Percentiles rank a stretch among this genome's conserved stretches.
phyloP scores from a whole-genome alignment of 2,113 vertebrate species.

The Empidonax alnorum region DNA sequence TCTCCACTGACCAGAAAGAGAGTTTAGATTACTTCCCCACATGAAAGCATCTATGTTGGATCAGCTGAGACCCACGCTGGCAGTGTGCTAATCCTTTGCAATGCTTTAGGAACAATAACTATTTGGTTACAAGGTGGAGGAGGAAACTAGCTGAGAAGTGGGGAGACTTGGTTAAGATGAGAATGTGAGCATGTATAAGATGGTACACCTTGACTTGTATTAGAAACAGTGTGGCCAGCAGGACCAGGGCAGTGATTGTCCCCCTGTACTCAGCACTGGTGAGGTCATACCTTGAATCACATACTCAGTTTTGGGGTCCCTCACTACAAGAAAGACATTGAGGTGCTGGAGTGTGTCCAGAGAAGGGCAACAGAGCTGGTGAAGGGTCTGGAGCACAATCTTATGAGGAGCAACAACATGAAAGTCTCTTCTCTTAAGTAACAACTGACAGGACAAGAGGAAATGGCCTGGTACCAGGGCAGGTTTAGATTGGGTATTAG shows the following conservation, averaged over 20 bases:
- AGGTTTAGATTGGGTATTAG: neutral
- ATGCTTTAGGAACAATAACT: neutral
- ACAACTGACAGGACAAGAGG: neutral
- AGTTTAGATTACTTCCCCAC: neutral
- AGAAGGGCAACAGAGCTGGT: neutral
- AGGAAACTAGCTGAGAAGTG: neutral
- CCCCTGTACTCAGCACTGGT: neutral
- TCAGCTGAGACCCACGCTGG: neutral
- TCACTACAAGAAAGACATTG: neutral
- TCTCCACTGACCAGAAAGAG: neutral
- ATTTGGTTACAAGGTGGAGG: neutral
- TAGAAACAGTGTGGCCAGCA: neutral
- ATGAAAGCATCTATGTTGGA: neutral
- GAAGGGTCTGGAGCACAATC: neutral
- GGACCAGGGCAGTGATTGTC: neutral
- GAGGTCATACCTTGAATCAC: neutral
- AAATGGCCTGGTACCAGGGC: neutral
- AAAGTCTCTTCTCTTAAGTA: neutral
- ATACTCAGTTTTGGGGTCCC: neutral
- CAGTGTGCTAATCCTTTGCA: neutral
- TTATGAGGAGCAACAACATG: neutral
- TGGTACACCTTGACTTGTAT: neutral
- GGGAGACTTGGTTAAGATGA: neutral
- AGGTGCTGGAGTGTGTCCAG: accelerated
- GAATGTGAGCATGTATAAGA: neutral